These are phyloP conservation scores for Sapajus apella DNA, from an alignment of 2,113 vertebrate species.

Conservation along the genomic window DNA sequence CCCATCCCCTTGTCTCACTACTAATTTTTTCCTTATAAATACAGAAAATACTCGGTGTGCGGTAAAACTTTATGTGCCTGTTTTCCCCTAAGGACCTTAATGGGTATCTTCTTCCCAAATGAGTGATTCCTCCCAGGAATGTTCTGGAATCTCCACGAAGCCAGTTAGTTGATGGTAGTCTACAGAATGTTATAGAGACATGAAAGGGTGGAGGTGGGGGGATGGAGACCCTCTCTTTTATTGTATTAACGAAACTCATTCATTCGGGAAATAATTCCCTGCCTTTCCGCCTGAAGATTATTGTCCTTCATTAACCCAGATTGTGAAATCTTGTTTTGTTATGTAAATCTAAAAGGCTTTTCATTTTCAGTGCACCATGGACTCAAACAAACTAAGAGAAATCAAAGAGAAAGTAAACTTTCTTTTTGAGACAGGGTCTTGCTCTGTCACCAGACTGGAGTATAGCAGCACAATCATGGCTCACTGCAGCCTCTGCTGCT, in stretches of 20 bases:
- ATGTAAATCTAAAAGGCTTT: background rate
- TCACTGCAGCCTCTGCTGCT: background rate
- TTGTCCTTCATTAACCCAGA: background rate
- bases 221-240: too few relatives aligned
- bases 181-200: background rate
- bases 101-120: background rate
- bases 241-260: constrained; percentile 17
- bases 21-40: background rate
- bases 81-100: background rate
- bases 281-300: constrained; percentile 7
- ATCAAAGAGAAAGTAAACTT: background rate
- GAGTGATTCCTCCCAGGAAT: background rate
- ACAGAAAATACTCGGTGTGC: background rate
- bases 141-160: background rate
- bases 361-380: background rate
- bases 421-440: background rate
- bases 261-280: constrained; percentile 39
- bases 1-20: background rate
- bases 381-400: constrained; percentile 26
- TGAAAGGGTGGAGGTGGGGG: background rate
- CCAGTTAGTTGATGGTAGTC: background rate
- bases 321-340: background rate
- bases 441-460: background rate
- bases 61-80: background rate
- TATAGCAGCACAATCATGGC: background rate